Evolutionary conservation across 1,140 invertebrate species (phyloP).

Genomic region (Aphelinus atriplicis): DNA sequence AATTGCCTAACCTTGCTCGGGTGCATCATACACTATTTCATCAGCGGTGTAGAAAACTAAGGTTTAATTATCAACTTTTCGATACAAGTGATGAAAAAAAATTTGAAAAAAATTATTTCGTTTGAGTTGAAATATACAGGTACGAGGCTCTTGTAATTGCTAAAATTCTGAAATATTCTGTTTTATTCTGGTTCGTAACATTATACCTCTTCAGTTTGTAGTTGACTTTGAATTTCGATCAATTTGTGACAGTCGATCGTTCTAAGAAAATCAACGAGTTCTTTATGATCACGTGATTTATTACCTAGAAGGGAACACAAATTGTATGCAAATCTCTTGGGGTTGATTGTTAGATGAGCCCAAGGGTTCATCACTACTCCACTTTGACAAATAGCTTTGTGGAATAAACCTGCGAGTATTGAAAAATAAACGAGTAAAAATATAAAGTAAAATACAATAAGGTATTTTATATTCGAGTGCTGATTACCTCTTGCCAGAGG

Average conservation of each 20-base stretch:
- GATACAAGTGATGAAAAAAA: no score
- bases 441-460: not conserved
- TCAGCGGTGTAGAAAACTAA: no score
- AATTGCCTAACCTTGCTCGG: no score
- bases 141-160: no score
- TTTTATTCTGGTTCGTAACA: no score
- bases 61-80: no score
- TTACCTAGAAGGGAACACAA: not conserved
- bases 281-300: not conserved
- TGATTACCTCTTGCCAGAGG: constrained; percentile 20
- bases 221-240: constrained; percentile 39
- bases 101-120: no score
- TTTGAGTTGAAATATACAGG: no score
- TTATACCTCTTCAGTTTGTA: constrained; percentile 34
- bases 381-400: constrained; percentile 23
- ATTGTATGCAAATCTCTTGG: not conserved
- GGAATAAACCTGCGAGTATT: constrained; percentile 70
- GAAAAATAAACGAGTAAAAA: not conserved
- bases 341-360: not conserved
- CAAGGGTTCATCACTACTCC: not conserved
- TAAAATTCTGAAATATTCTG: no score
- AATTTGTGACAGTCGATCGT: constrained; percentile 33
- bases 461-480: not conserved
- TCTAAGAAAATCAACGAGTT: constrained; percentile 45
- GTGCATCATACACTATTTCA: no score